phyloP scores from a whole-genome alignment of 1,140 invertebrate species.

The Brachystomella parvula region DNA sequence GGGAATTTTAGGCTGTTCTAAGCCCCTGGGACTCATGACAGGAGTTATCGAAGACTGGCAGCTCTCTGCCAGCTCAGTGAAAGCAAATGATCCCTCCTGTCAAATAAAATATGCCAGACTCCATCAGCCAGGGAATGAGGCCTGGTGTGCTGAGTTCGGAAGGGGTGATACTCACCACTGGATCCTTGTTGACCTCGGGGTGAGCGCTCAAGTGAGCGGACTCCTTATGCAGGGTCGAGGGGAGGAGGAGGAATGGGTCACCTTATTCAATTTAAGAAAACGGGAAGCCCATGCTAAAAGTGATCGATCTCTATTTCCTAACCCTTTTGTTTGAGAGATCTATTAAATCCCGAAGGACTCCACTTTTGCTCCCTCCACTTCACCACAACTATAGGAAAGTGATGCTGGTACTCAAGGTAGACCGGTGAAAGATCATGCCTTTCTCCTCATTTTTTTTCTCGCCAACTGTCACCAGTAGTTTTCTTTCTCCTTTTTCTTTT shows the following conservation, averaged over 20 bases:
- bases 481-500: too few relatives aligned
- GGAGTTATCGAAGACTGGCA: slow-evolving; percentile 54
- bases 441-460: too few relatives aligned
- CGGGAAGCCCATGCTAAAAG: not conserved
- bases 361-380: not conserved
- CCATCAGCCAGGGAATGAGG: slow-evolving; percentile 44
- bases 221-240: slow-evolving; percentile 34
- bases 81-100: slow-evolving; percentile 47
- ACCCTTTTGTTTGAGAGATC: not conserved
- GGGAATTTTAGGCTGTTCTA: slow-evolving; percentile 42
- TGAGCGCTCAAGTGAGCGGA: slow-evolving; percentile 42
- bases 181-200: slow-evolving; percentile 48
- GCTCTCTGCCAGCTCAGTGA: slow-evolving; percentile 50
- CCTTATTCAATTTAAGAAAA: slow-evolving; percentile 4
- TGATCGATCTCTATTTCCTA: not conserved
- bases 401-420: not conserved
- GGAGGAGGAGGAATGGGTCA: slow-evolving; percentile 37
- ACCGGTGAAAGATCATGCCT: slow-evolving; percentile 9
- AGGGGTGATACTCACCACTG: slow-evolving; percentile 47
- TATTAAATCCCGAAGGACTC: too few relatives aligned
- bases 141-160: slow-evolving; percentile 30
- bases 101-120: slow-evolving; percentile 51
- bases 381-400: not conserved
- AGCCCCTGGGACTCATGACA: slow-evolving; percentile 50
- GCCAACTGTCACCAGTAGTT: too few relatives aligned